Base-by-base conservation (phyloP, 2,113 vertebrate species). In the Collichthys lucidus region DNA sequence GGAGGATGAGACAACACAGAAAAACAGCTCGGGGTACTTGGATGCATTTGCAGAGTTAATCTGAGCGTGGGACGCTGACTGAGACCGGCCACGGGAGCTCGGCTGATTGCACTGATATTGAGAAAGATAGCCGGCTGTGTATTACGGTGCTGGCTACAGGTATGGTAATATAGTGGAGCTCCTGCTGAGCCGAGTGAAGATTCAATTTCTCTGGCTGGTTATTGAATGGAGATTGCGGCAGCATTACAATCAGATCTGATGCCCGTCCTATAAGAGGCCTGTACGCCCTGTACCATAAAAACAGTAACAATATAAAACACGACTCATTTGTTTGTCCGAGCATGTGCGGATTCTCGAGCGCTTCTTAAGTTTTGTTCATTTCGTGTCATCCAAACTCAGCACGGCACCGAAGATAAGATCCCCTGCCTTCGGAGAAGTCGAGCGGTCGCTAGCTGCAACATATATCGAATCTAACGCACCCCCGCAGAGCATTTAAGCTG, bases 31-130 rank as follows among this genome's bases (percentile, higher is more conserved):
- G 61, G 49, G 79, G 77, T 66, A 29, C 72, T 82, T 65, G 26
- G 15, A 15, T 57, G 83, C 78, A 15, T 86, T 74, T 64, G 72
- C 81, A 35, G 79, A 86, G 75, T 75, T 83, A 82, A 89, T 84
- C 73, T 76, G 82, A 74, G 74, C 35, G 67, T 5, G 16, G 47
- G 69, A 74, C 72, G 16, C 68, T 40, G 56, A 64, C 59, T 29
- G 77, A 72, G 66, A 50, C 35, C 3, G 31, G 52, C 60, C 47
- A 10, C 49, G 11, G 76, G 68, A 2, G 79, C 22, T 78, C 68
- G 12, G 61, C 80, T 82, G 79, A 89, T 87, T 74, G 72, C 64
- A 20, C 5, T 8, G 72, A 77, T 70, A 52, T n/a, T 5, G 59
- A 50, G 74, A 31, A 24, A n/a, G 71, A 42, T 6, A 64, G 74